Evolutionary conservation across 2,113 vertebrate species (phyloP), one percentile per base, ranked within the genome.

Genomic region (Orycteropus afer): DNA sequence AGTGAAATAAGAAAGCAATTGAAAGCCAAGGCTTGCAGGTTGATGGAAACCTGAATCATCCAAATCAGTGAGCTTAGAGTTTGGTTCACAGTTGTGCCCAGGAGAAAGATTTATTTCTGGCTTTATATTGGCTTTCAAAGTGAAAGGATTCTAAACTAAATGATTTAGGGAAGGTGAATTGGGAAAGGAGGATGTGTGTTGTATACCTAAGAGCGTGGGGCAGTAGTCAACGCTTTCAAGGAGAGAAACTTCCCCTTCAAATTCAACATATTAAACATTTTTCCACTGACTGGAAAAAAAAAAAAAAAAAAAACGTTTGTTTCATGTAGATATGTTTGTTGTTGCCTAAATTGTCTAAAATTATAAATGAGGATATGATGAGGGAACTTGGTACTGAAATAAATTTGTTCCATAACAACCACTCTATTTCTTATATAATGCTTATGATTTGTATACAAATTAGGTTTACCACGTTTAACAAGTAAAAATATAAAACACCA

Each of bases 121-220:
- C 8, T 89, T 71, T 86, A 37, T 53, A 47, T 34, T 59, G 65
- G 4, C 77, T 74, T 93, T 93, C 81, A 45, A 96, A 96, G 27
- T 84, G 13, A 96, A 91, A 94, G 14, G 0, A 80, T 94, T 96
- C 77, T 91, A 94, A 84, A 65, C 13, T 83, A 86, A 97, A 89
- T 83, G 32, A 69, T 40, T 3, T 10, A 76, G 65, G 34, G 11
- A 85, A 87, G 23, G 17, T 29, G 15, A 40, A 13, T 51, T 87
- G 20, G 18, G 55, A 45, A 40, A 82, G 23, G 15, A 4, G 14
- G 7, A 37, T 51, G 1, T 79, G 9, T 71, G 29, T 0, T 1
- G 5, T 47, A 53, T 59, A 23, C 22, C 34, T 73, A 51, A 42
- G 80, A 5, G 89, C 84, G 2, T 71, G 8, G 32, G 6, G 7